Percentiles rank a stretch among this genome's conserved stretches.
Evolutionary conservation across 2,888 invertebrate species (phyloP).

Genomic region (Scrobipalpa atriplicella): DNA sequence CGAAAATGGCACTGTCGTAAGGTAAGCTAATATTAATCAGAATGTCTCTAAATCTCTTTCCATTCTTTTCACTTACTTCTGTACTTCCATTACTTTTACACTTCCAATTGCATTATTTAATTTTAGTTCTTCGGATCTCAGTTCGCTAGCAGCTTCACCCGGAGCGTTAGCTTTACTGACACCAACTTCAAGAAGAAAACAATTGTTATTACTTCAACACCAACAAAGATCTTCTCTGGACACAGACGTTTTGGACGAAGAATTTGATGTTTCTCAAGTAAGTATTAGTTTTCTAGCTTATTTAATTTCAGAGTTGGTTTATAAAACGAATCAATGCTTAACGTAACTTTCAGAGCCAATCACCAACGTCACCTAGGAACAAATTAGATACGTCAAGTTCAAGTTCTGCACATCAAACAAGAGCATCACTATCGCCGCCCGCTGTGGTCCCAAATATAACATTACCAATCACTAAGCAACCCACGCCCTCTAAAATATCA

Average conservation of each 20-base stretch:
- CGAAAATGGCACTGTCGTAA: conserved; percentile 84
- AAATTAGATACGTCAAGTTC: conserved; percentile 73
- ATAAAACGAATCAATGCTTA: not conserved
- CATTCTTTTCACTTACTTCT: conserved; percentile 14
- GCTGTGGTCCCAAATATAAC: conserved; percentile 72
- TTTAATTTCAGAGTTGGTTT: conserved; percentile 20
- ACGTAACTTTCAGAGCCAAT: conserved; percentile 66
- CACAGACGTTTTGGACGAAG: conserved; percentile 90
- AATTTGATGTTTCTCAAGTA: conserved; percentile 85
- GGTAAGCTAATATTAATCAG: conserved; percentile 49
- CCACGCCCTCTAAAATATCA: conserved; percentile 67
- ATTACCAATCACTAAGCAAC: conserved; percentile 77
- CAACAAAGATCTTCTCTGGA: conserved; percentile 94
- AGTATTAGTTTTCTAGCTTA: conserved; percentile 28
- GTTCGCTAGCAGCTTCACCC: conserved; percentile 79
- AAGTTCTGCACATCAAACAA: conserved; percentile 59
- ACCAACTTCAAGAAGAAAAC: conserved; percentile 90
- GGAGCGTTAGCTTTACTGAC: conserved; percentile 85
- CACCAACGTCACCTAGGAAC: conserved; percentile 79
- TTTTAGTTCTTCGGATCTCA: conserved; percentile 76
- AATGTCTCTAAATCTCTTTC: not conserved
- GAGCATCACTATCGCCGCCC: conserved; percentile 73
- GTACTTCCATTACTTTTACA: conserved; percentile 7
- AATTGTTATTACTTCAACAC: conserved; percentile 89
- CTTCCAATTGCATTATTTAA: conserved; percentile 21